Percentiles rank a stretch among this genome's conserved stretches.
Evolutionary conservation across 2,113 vertebrate species (phyloP).

Genomic region (Ophthalmolycus amberensis): DNA sequence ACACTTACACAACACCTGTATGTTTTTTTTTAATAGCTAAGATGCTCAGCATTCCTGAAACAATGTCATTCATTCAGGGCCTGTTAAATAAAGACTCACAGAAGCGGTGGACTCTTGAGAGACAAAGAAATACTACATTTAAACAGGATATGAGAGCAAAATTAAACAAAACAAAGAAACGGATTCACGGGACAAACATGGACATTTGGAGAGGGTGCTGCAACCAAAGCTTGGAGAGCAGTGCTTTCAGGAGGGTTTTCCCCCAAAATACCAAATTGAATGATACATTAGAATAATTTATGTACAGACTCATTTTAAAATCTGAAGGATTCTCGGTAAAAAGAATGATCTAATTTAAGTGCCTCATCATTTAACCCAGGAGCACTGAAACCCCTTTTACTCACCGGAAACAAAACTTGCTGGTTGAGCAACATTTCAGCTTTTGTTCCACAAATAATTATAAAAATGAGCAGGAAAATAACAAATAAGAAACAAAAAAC

Average conservation of each 20-base stretch:
- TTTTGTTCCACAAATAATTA: constrained; percentile 66
- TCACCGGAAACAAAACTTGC: constrained; percentile 90
- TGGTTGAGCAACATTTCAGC: constrained; percentile 90
- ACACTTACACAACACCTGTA: constrained; percentile 19
- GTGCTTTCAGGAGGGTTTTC: constrained; percentile 72
- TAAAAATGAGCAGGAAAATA: constrained; percentile 61
- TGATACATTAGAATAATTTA: constrained; percentile 48
- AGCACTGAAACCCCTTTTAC: constrained; percentile 56
- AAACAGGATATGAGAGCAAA: constrained; percentile 11
- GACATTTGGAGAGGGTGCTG: constrained; percentile 77
- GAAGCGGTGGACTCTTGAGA: constrained; percentile 46
- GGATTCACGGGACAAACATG: constrained; percentile 54
- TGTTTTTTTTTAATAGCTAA: constrained; percentile 39
- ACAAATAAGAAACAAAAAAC: constrained; percentile 48
- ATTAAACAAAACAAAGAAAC: constrained; percentile 18
- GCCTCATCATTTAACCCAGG: constrained; percentile 71
- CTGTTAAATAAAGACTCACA: constrained; percentile 53
- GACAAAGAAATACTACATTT: constrained; percentile 43
- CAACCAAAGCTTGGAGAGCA: constrained; percentile 83
- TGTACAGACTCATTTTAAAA: constrained; percentile 49
- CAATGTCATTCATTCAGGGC: constrained; percentile 48
- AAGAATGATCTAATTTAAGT: constrained; percentile 74
- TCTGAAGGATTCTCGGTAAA: constrained; percentile 32
- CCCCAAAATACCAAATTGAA: constrained; percentile 10
- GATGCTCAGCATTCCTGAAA: constrained; percentile 55